Conservation (phyloP, 2,797 vertebrate genomes). For the Coilia nasus region DNA sequence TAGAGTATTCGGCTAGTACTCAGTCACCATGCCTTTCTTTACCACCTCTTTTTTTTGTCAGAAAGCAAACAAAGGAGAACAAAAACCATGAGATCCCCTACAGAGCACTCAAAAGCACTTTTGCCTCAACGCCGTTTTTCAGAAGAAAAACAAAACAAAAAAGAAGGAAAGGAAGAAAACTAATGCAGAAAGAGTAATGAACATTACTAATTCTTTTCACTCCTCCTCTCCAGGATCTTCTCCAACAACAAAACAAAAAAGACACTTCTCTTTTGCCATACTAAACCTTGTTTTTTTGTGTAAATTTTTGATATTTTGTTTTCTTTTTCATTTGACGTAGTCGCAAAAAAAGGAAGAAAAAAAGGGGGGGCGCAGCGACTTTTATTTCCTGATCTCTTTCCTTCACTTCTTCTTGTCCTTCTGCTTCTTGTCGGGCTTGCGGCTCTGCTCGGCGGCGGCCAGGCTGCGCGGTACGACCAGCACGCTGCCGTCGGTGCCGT, state of each 20-base stretch:
- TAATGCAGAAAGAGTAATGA: conserved; percentile 76
- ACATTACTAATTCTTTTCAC: conserved; percentile 65
- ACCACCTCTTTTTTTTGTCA: conserved; percentile 47
- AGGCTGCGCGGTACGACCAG: conserved; percentile 85
- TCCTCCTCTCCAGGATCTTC: conserved; percentile 74
- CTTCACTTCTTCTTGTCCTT: conserved; percentile 97
- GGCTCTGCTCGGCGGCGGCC: conserved; percentile 78
- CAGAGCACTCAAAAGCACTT: conserved; percentile 67
- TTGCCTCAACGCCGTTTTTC: conserved; percentile 76
- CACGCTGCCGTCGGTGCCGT: conserved; percentile 89
- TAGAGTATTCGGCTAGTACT: not conserved
- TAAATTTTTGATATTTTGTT: conserved; percentile 16
- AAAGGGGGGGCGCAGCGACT: conserved; percentile 62
- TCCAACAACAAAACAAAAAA: conserved; percentile 52
- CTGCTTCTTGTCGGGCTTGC: conserved; percentile 91
- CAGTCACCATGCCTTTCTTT: conserved; percentile 53
- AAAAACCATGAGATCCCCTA: conserved; percentile 50
- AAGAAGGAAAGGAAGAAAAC: conserved; percentile 71
- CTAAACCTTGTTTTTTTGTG: conserved; percentile 68
- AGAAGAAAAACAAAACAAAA: conserved; percentile 70
- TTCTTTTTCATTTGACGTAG: conserved; percentile 33
- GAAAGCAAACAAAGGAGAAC: conserved; percentile 68
- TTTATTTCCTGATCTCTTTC: not conserved
- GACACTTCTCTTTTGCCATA: conserved; percentile 7
- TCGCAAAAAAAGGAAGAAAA: conserved; percentile 62